Evolutionary conservation across 2,797 vertebrate species (phyloP).

Genomic region (Micrastur ruficollis): DNA sequence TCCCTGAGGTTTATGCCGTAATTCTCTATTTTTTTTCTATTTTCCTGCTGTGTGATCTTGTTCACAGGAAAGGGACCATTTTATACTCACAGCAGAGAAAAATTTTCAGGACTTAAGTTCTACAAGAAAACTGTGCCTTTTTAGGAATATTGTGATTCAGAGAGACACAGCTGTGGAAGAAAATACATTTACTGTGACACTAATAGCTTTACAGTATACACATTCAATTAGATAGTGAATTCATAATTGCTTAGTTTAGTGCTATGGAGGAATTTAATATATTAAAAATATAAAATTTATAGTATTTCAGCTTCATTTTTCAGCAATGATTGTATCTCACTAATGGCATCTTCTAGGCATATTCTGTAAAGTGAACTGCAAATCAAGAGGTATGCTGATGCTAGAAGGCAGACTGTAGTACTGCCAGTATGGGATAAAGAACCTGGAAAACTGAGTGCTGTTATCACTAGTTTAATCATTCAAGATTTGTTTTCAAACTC

Average conservation of each 20-base stretch:
- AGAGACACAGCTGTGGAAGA: background rate
- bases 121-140: background rate
- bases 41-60: background rate
- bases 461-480: background rate
- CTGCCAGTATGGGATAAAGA: background rate
- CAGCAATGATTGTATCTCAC: background rate
- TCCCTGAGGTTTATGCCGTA: background rate
- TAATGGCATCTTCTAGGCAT: background rate
- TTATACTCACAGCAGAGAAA: background rate
- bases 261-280: background rate
- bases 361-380: background rate
- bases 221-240: background rate
- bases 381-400: background rate
- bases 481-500: background rate
- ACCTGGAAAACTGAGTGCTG: background rate
- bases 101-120: background rate
- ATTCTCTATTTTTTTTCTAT: background rate
- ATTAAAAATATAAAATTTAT: background rate
- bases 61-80: background rate
- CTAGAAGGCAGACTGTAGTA: background rate
- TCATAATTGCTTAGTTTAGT: background rate
- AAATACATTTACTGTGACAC: slow-evolving; percentile 17
- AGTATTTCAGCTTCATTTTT: background rate
- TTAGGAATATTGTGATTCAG: background rate
- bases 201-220: background rate